Base-by-base conservation (phyloP, 2,113 vertebrate genomes). In the Aptenodytes forsteri region DNA sequence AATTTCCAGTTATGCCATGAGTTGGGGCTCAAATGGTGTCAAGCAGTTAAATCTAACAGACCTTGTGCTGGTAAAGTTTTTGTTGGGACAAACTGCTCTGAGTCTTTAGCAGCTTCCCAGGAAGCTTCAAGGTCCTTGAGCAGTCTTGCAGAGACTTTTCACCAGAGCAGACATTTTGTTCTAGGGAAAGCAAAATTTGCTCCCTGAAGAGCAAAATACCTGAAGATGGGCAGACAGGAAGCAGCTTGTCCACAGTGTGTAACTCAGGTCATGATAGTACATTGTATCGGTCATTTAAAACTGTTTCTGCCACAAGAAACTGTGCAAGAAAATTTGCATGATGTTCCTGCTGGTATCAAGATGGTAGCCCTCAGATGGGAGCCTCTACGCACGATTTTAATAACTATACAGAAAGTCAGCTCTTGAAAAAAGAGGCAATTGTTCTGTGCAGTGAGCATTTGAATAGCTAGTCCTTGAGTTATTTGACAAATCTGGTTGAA, bases 401-500 rank as follows among this genome's bases (percentile, higher is more conserved):
- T 46, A 78, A 40, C 8, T 17, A 6, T 8, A 4, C 27, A 81
- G 69, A 56, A 52, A 75, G 21, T 23, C 52, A 58, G 17, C 47
- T 85, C 32, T 72, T 9, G 2, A 79, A 47, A 59, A 89, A 47
- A 7, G 4, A 89, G 72, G 44, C 56, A 56, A 26, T 72, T 82
- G 77, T 76, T 93, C 49, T 72, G 38, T 49, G 58, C 77, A 58
- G 22, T 25, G 70, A 72, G 32, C 44, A 26, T 87, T 91, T 91
- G 56, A 90, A 78, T 44, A 79, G 83, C 47, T 84, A 95, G 92
- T 85, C 76, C 62, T 93, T 79, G 64, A 89, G 66, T 70, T 87
- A 82, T 83, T 91, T 93, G 91, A 89, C 84, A 96, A 83, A 87
- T 89, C 66, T 87, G 7, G 7, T 42, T 84, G 87, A 94, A 91